phyloP scores from a whole-genome alignment of 2,888 invertebrate species.

The Metallyticus violacea region DNA sequence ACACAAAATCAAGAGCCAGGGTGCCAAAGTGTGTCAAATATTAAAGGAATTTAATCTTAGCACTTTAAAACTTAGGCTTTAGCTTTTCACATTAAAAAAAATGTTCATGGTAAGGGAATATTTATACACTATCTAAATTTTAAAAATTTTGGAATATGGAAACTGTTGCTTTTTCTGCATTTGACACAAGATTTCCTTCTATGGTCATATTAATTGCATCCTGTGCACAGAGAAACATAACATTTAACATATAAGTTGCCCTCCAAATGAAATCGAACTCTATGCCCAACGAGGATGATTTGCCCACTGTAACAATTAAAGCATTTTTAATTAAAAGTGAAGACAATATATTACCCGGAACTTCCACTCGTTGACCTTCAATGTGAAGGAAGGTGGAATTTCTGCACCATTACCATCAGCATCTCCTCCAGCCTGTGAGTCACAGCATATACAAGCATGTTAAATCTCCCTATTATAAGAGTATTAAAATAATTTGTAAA shows the following conservation, averaged over 20 bases:
- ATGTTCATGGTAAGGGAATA: too few relatives aligned
- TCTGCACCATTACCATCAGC: constrained; percentile 17
- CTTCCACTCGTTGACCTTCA: constrained; percentile 60
- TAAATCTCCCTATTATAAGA: neutral
- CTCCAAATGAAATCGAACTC: constrained; percentile 10
- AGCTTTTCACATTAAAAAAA: too few relatives aligned
- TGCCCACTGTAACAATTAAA: constrained; percentile 1
- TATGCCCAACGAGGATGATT: neutral
- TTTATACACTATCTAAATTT: too few relatives aligned
- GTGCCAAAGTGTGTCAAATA: too few relatives aligned
- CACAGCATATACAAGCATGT: neutral
- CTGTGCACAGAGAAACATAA: neutral
- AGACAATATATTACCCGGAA: constrained; percentile 57
- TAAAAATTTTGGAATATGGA: neutral
- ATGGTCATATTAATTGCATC: neutral
- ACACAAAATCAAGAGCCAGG: too few relatives aligned
- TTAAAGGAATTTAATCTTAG: too few relatives aligned
- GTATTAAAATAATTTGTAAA: too few relatives aligned
- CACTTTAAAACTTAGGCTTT: too few relatives aligned
- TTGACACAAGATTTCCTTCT: neutral
- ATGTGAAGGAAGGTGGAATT: constrained; percentile 18
- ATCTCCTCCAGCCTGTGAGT: constrained; percentile 31
- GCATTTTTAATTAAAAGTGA: neutral
- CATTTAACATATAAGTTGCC: neutral
- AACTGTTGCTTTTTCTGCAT: neutral